phyloP scores from a whole-genome alignment of 2,797 vertebrate genomes.

The Lithobates pipiens region DNA sequence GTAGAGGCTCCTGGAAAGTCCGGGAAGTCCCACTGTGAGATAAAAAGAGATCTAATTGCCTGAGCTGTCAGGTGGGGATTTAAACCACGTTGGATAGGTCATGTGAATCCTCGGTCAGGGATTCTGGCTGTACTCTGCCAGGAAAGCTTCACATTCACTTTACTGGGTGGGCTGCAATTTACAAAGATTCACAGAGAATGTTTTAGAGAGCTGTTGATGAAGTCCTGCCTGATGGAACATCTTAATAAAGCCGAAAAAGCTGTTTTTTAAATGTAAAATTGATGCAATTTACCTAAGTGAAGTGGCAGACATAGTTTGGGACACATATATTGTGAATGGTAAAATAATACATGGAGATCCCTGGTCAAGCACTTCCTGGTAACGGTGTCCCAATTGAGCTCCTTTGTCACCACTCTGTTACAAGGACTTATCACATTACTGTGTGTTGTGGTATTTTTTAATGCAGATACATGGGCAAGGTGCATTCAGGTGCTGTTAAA shows the following conservation, averaged over 20 bases:
- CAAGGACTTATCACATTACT: no score
- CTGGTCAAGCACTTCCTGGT: no score
- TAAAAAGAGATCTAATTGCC: constrained; percentile 36
- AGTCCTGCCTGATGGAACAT: background rate
- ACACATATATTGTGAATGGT: no score
- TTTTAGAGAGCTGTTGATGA: background rate
- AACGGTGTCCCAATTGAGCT: no score
- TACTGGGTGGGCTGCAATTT: background rate
- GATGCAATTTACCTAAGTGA: no score
- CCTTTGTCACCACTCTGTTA: no score
- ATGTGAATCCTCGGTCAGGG: background rate
- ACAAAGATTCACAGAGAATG: background rate
- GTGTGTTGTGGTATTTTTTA: no score
- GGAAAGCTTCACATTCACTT: background rate
- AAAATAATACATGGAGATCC: no score
- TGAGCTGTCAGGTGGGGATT: background rate
- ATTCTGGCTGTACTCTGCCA: background rate
- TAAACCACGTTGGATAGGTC: background rate
- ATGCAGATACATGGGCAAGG: no score
- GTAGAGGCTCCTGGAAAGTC: constrained; percentile 48
- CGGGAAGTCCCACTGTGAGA: constrained; percentile 7
- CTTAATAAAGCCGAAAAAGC: background rate
- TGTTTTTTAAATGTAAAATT: no score
- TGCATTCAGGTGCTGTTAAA: no score
- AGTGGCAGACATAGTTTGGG: no score